Evolutionary conservation across 2,888 invertebrate genomes (phyloP), one percentile per base, ranked within the genome.

Genomic region (Biston betularia): DNA sequence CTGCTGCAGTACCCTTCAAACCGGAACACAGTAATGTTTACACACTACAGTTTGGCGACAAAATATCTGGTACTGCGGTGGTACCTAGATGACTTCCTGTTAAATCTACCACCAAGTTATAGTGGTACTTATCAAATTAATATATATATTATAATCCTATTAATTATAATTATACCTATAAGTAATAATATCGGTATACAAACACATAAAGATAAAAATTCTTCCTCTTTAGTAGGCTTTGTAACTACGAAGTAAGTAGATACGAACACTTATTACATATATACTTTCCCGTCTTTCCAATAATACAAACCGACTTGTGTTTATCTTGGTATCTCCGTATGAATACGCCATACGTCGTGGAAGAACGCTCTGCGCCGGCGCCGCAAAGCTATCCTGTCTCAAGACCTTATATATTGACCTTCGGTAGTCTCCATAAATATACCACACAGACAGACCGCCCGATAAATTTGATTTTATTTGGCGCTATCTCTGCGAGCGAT

Each of bases 371-470:
- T 42, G 60, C 68, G 64, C 63, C 59, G 70, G 67, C 68, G 69
- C 65, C 56, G 63, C 73, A 70, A 72, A 72, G 73, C 65, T 45
- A 42, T 49, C 53, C 60, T 67, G 61, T 61, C 56, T 50, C 9
- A 15, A n/a, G 54, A 11, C 15, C 15, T 40, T 61, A 65, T 65
- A 56, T 61, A 57, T 50, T 14, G 46, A 49, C 40, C 60, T 53
- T 70, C 69, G 53, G 70, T 70, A 72, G 69, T 68, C 44, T 15
- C 65, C 66, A 75, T 75, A 75, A 75, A 74, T 69, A 70, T 60
- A 45, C 50, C 44, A 55, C 42, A 68, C 57, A 46, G 69, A 69
- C 67, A 49, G 67, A 68, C 75, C 56, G 69, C 45, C 57, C 68
- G 67, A 67, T 75, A 75, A 75, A 75, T 74, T 66, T 71, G 68